Conservation (phyloP, 2,113 vertebrate species). For the Lepidothrix coronata region DNA sequence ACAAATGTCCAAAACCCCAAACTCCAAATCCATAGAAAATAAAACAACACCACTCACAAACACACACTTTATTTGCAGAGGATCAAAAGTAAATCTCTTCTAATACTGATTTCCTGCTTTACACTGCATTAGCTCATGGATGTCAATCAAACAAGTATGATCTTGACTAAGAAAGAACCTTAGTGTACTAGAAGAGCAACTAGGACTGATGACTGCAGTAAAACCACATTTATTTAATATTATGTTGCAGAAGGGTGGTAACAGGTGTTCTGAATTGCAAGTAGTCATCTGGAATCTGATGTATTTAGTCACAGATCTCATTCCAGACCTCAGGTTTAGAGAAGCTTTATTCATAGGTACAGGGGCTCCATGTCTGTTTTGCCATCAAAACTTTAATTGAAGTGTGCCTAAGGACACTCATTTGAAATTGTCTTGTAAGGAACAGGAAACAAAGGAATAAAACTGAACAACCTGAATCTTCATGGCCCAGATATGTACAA, state of each 20-base stretch:
- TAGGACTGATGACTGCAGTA: neutral
- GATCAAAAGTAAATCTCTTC: neutral
- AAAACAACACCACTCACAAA: neutral
- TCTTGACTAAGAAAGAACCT: neutral
- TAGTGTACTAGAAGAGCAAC: neutral
- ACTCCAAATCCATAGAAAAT: neutral
- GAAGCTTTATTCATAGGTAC: neutral
- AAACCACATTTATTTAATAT: neutral
- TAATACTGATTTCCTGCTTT: neutral
- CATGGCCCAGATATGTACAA: accelerated
- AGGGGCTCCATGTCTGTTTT: neutral
- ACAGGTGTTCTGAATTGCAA: neutral
- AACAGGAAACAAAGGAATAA: neutral
- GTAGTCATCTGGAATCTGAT: neutral
- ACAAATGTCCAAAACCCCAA: neutral
- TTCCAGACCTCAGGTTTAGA: neutral
- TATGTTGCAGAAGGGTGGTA: neutral
- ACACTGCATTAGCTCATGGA: neutral
- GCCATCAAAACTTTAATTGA: neutral
- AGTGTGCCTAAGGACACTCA: neutral
- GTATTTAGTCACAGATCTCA: neutral
- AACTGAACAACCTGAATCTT: neutral
- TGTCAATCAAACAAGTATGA: neutral
- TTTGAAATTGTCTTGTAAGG: neutral
- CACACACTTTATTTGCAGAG: neutral